These are phyloP conservation scores for Meles meles DNA, from an alignment of 2,113 vertebrate species.

Conservation along the genomic window DNA sequence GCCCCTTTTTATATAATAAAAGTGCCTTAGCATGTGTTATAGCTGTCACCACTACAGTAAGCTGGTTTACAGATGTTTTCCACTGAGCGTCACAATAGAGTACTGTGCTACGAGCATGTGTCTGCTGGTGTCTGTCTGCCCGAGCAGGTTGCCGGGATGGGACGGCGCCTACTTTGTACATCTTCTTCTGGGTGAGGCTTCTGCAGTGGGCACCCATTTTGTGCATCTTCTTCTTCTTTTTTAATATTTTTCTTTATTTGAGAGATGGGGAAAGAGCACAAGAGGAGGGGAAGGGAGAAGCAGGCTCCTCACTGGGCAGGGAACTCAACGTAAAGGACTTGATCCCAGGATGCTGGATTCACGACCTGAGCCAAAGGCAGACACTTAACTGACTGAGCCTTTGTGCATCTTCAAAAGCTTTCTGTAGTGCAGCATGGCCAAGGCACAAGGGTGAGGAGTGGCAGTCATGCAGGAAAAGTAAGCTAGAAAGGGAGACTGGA, in stretches of 20 bases:
- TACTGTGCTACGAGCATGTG: slow-evolving; percentile 71
- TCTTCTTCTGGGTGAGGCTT: no score
- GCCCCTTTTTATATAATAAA: slow-evolving; percentile 78
- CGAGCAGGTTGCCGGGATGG: background rate
- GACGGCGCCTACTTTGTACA: no score
- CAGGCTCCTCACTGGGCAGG: background rate
- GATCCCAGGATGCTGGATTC: background rate
- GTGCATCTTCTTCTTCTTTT: no score
- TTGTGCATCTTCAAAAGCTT: background rate
- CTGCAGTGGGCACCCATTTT: background rate
- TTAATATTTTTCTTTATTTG: background rate
- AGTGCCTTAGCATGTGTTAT: slow-evolving; percentile 86
- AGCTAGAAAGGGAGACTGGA: background rate
- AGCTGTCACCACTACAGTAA: slow-evolving; percentile 78
- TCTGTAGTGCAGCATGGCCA: background rate
- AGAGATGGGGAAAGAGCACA: no score
- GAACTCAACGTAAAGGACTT: background rate
- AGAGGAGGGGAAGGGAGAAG: background rate
- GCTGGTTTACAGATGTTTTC: slow-evolving; percentile 81
- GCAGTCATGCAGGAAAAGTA: no score
- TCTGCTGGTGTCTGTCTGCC: rapidly evolving
- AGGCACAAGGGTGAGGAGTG: background rate
- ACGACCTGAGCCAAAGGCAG: background rate
- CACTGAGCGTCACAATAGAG: slow-evolving; percentile 84
- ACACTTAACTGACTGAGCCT: background rate